phyloP scores from a whole-genome alignment of 2,797 vertebrate genomes.

The Diplodus puntazzo region DNA sequence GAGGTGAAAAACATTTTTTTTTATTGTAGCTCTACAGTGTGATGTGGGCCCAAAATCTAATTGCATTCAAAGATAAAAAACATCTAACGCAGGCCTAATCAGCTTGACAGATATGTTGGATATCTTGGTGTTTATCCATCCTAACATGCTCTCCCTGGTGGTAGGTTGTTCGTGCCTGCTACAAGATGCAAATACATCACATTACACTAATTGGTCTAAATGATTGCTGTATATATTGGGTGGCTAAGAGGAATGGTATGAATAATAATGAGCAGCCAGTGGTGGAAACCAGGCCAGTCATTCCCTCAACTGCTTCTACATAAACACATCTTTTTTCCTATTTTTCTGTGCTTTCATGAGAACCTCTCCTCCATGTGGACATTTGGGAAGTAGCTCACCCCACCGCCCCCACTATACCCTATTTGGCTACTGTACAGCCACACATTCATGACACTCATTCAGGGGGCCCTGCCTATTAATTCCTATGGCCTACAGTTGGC shows the following conservation, averaged over 20 bases:
- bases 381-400: conserved; percentile 33
- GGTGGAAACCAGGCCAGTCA: conserved; percentile 67
- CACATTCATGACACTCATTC: conserved; percentile 70
- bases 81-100: conserved; percentile 13
- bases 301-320: conserved; percentile 61
- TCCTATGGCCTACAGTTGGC: conserved; percentile 63
- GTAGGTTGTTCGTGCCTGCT: conserved; percentile 42
- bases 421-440: conserved; percentile 70
- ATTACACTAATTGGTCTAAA: conserved; percentile 61
- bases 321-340: conserved; percentile 63
- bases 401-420: conserved; percentile 45
- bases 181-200: conserved; percentile 58
- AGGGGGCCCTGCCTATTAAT: conserved; percentile 62
- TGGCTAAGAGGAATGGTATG: conserved; percentile 68
- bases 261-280: conserved; percentile 70
- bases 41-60: neutral
- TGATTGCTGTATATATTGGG: conserved; percentile 66
- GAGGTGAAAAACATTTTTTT: neutral
- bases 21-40: neutral
- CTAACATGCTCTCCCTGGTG: conserved; percentile 29
- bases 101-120: conserved; percentile 20
- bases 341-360: conserved; percentile 69
- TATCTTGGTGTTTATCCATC: conserved; percentile 45
- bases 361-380: conserved; percentile 60
- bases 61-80: neutral